These are phyloP conservation scores for Hybognathus amarus DNA, from an alignment of 2,797 vertebrate species.

Conservation along the genomic window DNA sequence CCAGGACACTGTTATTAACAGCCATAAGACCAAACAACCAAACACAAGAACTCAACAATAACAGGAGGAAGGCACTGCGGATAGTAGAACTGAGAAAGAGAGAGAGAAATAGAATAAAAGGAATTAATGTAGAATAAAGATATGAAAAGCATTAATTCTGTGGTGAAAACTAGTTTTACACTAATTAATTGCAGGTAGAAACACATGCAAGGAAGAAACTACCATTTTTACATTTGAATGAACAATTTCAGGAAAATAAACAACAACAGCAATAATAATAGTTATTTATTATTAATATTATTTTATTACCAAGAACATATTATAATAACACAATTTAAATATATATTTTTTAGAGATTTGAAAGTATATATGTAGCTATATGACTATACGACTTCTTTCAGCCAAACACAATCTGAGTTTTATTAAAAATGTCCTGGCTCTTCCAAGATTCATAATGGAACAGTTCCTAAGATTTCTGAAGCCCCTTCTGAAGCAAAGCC, in stretches of 20 bases:
- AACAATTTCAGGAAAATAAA: not conserved
- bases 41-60: slow-evolving; percentile 92
- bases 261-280: not conserved
- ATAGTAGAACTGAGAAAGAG: slow-evolving; percentile 84
- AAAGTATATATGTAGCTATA: too few relatives aligned
- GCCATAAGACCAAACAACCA: slow-evolving; percentile 98
- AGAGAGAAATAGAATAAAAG: slow-evolving; percentile 44
- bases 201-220: not conserved
- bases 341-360: not conserved
- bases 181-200: not conserved
- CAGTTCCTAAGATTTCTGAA: too few relatives aligned
- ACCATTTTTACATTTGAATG: not conserved
- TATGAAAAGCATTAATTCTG: not conserved
- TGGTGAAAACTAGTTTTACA: not conserved
- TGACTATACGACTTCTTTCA: too few relatives aligned
- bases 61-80: slow-evolving; percentile 91
- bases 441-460: too few relatives aligned
- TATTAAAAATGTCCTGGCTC: too few relatives aligned
- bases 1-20: slow-evolving; percentile 97
- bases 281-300: too few relatives aligned
- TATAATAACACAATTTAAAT: not conserved
- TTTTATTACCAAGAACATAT: not conserved
- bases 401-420: too few relatives aligned
- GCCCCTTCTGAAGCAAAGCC: too few relatives aligned
- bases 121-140: not conserved